Base-by-base conservation (phyloP, 2,113 vertebrate genomes). In the Apus apus region DNA sequence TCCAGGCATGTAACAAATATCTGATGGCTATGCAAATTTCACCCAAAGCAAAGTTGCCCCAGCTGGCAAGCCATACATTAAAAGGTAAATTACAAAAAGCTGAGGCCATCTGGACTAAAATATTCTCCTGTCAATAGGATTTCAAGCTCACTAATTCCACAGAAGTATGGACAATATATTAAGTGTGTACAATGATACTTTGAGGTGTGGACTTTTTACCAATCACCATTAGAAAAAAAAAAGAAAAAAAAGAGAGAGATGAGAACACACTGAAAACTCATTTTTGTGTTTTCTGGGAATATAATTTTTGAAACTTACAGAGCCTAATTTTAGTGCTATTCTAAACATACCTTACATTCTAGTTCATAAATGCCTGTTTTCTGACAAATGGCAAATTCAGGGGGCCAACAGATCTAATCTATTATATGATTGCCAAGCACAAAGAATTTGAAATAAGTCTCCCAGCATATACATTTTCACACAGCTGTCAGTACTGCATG, bases 41-140 rank as follows among this genome's bases (percentile, higher is more conserved):
- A 97, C 90, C 82, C 94, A 96, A 92, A 94, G 81, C 80, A 95
- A 90, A 90, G 64, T 65, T 96, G 95, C 94, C 91, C 91, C 96
- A 97, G 90, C 92, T 97, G 96, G 93, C 84, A 96, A 93, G 82
- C 56, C 90, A 94, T 89, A 97, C 91, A 90, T 94, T 97, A 95
- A 97, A 96, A 95, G 88, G 87, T 89, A 96, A 97, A 96, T 97
- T 96, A 86, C 53, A 88, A 70, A 93, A 97, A 83, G 74, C 82
- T 76, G 70, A 58, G 78, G 72, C 80, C 87, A 95, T 93, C 91
- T 95, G 93, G 76, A 91, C 90, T 91, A 61, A 97, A 94, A 94
- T 65, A 93, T 22, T 83, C 66, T 88, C 66, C 82, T 79, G 71
- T 91, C 94, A 96, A 34, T 22, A 68, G 78, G 26, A 87, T 88